Evolutionary conservation across 2,797 vertebrate species (phyloP).

Genomic region (Acanthiza pusilla): DNA sequence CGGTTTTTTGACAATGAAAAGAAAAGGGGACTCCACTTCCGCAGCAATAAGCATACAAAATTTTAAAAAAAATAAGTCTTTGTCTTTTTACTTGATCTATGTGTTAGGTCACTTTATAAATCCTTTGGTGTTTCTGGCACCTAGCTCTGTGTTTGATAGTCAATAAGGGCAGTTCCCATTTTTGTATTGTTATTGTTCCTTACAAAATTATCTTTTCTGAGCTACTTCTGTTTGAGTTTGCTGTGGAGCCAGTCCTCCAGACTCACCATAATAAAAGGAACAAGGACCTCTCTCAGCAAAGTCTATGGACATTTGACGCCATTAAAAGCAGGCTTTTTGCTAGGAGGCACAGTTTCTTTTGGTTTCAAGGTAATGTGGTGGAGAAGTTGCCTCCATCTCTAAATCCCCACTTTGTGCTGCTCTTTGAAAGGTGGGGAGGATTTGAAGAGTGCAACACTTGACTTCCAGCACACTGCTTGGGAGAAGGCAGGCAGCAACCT

Average conservation of each 20-base stretch:
- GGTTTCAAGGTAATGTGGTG: not conserved
- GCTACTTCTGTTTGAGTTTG: not conserved
- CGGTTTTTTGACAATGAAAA: not conserved
- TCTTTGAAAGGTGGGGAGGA: not conserved
- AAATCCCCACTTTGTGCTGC: not conserved
- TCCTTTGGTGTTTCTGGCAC: not conserved
- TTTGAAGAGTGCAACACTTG: not conserved
- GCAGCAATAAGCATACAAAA: not conserved
- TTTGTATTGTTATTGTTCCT: not conserved
- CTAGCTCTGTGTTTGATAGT: not conserved
- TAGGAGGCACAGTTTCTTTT: not conserved
- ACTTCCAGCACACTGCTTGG: accelerated
- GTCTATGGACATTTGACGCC: not conserved
- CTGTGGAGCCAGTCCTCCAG: not conserved
- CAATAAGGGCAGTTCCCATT: not conserved
- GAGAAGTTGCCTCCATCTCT: not conserved
- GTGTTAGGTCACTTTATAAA: not conserved
- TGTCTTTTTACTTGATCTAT: not conserved
- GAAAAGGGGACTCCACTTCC: not conserved
- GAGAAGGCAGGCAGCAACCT: not conserved
- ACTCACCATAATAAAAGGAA: not conserved
- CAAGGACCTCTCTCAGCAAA: not conserved
- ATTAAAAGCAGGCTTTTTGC: not conserved
- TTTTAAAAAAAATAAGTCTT: not conserved
- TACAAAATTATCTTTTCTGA: not conserved